A percentile compares a stretch with the other conserved stretches of the same genome.
These are phyloP conservation scores for Hirtodrosophila trivittata DNA, from an alignment of 2,888 invertebrate species.

Conservation along the genomic window DNA sequence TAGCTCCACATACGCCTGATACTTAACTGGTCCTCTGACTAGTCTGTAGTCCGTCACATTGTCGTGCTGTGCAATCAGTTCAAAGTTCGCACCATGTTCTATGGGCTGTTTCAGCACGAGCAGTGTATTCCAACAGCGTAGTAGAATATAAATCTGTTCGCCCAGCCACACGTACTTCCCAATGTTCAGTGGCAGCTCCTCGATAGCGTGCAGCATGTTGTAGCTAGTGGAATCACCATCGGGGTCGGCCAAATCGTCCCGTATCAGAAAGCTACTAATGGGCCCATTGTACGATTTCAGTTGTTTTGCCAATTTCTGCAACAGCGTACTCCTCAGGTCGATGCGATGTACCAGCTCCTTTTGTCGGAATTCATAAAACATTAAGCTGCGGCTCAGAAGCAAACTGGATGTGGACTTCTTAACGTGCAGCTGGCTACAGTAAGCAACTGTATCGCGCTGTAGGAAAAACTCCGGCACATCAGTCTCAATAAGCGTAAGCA, in stretches of 20 bases:
- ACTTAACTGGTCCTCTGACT: slow-evolving; percentile 55
- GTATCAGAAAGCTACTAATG: slow-evolving; percentile 51
- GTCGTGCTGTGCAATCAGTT: slow-evolving; percentile 63
- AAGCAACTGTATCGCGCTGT: slow-evolving; percentile 50
- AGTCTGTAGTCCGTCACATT: slow-evolving; percentile 61
- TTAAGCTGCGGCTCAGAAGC: slow-evolving; percentile 66
- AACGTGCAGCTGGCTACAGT: slow-evolving; percentile 44
- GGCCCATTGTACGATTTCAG: slow-evolving; percentile 64
- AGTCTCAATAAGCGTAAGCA: slow-evolving; percentile 45
- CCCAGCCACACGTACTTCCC: slow-evolving; percentile 79
- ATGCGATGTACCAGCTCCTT: slow-evolving; percentile 72
- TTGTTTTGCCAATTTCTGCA: slow-evolving; percentile 31
- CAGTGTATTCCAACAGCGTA: slow-evolving; percentile 79
- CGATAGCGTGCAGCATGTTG: slow-evolving; percentile 48
- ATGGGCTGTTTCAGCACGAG: slow-evolving; percentile 62
- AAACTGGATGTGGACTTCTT: slow-evolving; percentile 42
- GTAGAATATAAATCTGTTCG: slow-evolving; percentile 66
- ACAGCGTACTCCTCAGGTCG: slow-evolving; percentile 59
- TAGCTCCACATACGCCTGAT: slow-evolving; percentile 68
- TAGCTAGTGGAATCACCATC: slow-evolving; percentile 29
- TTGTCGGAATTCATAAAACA: slow-evolving; percentile 73
- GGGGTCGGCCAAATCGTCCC: slow-evolving; percentile 25
- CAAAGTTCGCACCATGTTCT: slow-evolving; percentile 39
- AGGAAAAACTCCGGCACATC: slow-evolving; percentile 60
- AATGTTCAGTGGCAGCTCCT: slow-evolving; percentile 58